Base-by-base conservation (phyloP, 2,797 vertebrate genomes). In the Tenualosa thibaudeaui region DNA sequence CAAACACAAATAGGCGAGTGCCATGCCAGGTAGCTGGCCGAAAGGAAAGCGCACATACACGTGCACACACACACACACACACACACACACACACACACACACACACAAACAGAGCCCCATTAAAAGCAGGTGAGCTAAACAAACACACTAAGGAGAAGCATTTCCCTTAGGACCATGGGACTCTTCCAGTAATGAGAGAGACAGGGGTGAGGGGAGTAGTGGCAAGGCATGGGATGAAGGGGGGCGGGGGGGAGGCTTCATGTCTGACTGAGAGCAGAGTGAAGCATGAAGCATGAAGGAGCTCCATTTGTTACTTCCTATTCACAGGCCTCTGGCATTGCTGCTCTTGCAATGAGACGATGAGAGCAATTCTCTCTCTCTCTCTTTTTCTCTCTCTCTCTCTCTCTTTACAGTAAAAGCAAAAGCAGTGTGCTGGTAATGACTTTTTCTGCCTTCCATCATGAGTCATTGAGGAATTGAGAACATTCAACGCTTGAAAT, bases 321-420 rank as follows among this genome's bases (percentile, higher is more conserved):
- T 82, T 82, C 87, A 83, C 85, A n/a, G 24, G 49, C 60, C 24
- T 9, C 43, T 85, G 65, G 87, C 81, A 81, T 43, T 51, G 84
- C 22, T 78, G 82, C 84, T 89, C 88, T 82, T 71, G 86, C 88
- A 88, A 83, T 40, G 88, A 89, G 82, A 89, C 85, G 81, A 68
- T 85, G 54, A 56, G 22, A 81, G 81, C 81, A 85, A 83, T 54
- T 88, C 87, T 87, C 82, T 84, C 31, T 3, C 22, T 68, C 58
- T 50, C 3, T 84, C 31, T 3, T 12, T 68, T 46, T 50, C 3
- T 46, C 49, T 31, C 46, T 19, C 43, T 31, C 75, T n/a, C 24
- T 46, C 56, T 85, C 53, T 43, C 54, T 60, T 6, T 26, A 31
- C 10, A 26, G 62, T 10, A 65, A 10, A 24, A 65, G 31, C 62